Conservation (phyloP, 2,888 invertebrate species). For the Deilephila porcellus region DNA sequence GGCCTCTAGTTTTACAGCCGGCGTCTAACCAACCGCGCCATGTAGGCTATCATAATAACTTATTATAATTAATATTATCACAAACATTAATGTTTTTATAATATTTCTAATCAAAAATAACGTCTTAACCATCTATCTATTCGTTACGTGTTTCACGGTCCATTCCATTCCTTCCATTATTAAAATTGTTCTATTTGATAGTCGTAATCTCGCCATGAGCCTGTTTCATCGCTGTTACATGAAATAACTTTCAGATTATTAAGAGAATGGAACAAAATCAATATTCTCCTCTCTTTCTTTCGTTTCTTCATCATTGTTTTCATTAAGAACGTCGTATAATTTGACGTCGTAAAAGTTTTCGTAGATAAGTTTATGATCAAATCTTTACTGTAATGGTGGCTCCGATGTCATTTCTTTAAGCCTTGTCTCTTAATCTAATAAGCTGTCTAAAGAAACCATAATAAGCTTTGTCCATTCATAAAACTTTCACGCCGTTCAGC, state of each 20-base stretch:
- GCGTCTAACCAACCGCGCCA: too few relatives aligned
- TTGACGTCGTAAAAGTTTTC: not conserved
- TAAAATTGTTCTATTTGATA: too few relatives aligned
- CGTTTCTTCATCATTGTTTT: not conserved
- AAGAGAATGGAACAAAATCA: too few relatives aligned
- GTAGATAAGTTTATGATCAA: not conserved
- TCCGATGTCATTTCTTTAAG: not conserved
- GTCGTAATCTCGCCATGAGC: too few relatives aligned
- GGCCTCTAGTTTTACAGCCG: too few relatives aligned
- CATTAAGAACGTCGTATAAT: not conserved
- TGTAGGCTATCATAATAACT: not conserved
- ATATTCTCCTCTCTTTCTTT: too few relatives aligned
- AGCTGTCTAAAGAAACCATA: not conserved
- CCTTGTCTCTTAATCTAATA: constrained; percentile 10
- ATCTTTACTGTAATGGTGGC: not conserved
- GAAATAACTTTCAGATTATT: too few relatives aligned
- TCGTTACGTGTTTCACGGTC: too few relatives aligned
- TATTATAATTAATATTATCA: not conserved
- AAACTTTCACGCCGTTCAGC: constrained; percentile 14
- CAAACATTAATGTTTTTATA: not conserved
- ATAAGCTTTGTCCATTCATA: not conserved
- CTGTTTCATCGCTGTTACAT: too few relatives aligned
- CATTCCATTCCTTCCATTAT: too few relatives aligned
- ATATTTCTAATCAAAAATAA: too few relatives aligned
- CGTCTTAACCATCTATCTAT: too few relatives aligned